phyloP scores from a whole-genome alignment of 2,797 vertebrate genomes.

The Gephyroberyx darwinii region DNA sequence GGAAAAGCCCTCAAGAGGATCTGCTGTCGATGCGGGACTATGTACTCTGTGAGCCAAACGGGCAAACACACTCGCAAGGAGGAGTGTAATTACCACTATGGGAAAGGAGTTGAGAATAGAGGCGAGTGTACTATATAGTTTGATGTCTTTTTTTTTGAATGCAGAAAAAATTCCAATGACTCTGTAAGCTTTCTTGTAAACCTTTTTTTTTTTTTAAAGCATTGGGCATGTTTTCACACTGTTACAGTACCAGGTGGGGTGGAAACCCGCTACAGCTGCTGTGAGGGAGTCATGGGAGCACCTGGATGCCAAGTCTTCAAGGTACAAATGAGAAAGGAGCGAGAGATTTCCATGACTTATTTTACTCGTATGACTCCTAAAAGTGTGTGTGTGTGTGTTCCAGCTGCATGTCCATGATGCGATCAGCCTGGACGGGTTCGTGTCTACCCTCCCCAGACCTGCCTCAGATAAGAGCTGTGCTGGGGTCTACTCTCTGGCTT shows the following conservation, averaged over 20 bases:
- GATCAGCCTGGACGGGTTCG: constrained; percentile 82
- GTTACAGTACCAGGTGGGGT: constrained; percentile 82
- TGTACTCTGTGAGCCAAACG: constrained; percentile 77
- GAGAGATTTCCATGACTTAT: background rate
- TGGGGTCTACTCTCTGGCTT: constrained; percentile 83
- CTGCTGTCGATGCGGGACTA: constrained; percentile 85
- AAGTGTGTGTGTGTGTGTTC: background rate
- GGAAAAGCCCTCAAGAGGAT: constrained; percentile 82
- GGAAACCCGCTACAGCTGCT: constrained; percentile 86
- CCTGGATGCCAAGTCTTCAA: constrained; percentile 85
- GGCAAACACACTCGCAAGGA: constrained; percentile 83
- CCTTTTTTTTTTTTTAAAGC: background rate
- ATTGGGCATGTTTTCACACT: background rate
- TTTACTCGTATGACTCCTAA: background rate
- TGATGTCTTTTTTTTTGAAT: background rate
- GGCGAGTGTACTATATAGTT: constrained; percentile 57
- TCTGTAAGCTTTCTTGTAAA: background rate
- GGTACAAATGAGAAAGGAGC: constrained; percentile 64
- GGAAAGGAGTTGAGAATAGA: constrained; percentile 80
- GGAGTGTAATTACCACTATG: constrained; percentile 87
- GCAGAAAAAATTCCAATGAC: background rate
- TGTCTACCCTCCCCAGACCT: constrained; percentile 70
- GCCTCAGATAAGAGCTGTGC: constrained; percentile 63
- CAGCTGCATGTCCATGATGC: constrained; percentile 87
- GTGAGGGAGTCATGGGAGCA: constrained; percentile 83